Conservation (phyloP, 92 coral and sea anemone genomes). For the Porites lobata region DNA sequence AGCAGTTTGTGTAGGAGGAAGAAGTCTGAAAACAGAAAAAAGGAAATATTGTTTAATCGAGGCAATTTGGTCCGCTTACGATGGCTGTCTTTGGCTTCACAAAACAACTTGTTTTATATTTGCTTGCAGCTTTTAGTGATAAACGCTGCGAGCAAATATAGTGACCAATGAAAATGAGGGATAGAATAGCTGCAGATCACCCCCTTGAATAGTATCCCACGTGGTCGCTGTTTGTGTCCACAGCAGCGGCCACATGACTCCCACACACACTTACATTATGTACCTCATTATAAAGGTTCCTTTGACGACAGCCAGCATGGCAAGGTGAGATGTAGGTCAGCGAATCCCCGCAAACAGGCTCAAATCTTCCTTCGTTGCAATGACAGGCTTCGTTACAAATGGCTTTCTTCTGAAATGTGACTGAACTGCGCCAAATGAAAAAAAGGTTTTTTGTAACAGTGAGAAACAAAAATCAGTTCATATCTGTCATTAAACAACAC, state of each 20-base stretch:
- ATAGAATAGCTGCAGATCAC: too few relatives aligned
- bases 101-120: too few relatives aligned
- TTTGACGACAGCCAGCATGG: slow-evolving; percentile 78
- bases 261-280: neutral
- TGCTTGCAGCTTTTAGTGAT: too few relatives aligned
- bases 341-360: slow-evolving; percentile 74
- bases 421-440: slow-evolving; percentile 44
- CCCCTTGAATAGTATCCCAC: too few relatives aligned
- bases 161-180: too few relatives aligned
- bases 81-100: neutral
- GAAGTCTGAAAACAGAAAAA: slow-evolving; percentile 15
- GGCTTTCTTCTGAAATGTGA: slow-evolving; percentile 35
- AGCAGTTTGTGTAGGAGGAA: slow-evolving; percentile 4
- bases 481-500: too few relatives aligned
- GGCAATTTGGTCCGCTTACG: too few relatives aligned
- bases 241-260: too few relatives aligned
- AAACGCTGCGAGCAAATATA: too few relatives aligned
- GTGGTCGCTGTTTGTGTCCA: too few relatives aligned
- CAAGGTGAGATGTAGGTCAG: slow-evolving; percentile 81
- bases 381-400: slow-evolving; percentile 75
- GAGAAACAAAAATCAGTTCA: too few relatives aligned
- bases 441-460: neutral
- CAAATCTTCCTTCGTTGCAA: slow-evolving; percentile 57
- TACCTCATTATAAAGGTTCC: neutral
- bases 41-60: neutral